phyloP scores from a whole-genome alignment of 2,797 vertebrate species.

The Discoglossus pictus region DNA sequence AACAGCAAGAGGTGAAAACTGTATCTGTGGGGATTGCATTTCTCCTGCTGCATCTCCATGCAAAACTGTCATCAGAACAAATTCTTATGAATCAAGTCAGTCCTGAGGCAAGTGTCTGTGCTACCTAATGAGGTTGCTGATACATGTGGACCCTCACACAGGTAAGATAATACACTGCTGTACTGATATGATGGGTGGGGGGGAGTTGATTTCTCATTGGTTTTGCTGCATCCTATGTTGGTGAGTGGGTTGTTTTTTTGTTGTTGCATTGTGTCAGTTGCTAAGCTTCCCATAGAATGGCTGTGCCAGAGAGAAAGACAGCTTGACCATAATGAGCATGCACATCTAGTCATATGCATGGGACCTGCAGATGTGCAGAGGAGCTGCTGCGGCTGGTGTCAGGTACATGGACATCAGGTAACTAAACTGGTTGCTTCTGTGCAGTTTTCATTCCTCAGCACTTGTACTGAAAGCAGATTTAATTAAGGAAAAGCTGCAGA shows the following conservation, averaged over 20 bases:
- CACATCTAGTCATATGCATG: neutral
- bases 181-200: neutral
- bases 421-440: neutral
- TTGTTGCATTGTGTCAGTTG: constrained; percentile 6
- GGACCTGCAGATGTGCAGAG: constrained; percentile 6
- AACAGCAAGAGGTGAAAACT: constrained; percentile 36
- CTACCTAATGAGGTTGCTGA: neutral
- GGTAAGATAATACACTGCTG: constrained; percentile 20
- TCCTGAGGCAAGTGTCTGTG: constrained; percentile 13
- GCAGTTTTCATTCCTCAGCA: too few species aligned
- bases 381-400: neutral
- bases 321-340: neutral
- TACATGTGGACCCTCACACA: constrained; percentile 4
- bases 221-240: neutral
- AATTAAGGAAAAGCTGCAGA: too few species aligned
- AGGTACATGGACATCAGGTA: constrained; percentile 2
- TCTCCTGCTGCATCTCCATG: constrained; percentile 22
- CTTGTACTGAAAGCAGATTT: too few species aligned
- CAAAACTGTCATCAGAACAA: constrained; percentile 11
- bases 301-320: neutral
- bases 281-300: constrained; percentile 3
- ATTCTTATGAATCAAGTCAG: constrained; percentile 1
- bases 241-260: neutral
- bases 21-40: constrained; percentile 12
- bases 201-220: neutral